Base-by-base conservation (phyloP, 2,888 invertebrate species). In the Chrysotoxum bicinctum region DNA sequence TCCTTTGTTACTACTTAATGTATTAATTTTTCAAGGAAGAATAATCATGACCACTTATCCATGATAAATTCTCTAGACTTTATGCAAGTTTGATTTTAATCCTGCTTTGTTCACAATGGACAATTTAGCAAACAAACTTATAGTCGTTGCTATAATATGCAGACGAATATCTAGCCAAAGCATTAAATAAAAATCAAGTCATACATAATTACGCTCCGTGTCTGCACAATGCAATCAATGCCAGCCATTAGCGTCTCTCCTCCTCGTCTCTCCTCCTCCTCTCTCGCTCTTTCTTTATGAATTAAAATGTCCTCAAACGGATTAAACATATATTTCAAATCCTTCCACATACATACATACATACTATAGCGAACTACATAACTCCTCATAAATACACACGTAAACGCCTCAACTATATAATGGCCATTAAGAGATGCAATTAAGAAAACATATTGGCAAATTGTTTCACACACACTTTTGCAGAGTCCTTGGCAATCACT, bases 381-480 rank as follows among this genome's bases (percentile, higher is more conserved):
- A 14, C 54, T 32, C 6, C 30, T 50, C 70, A 75, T 80, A 84
- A 80, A 84, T 72, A 66, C 70, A 79, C 66, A 72, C 50, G 8
- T 72, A 58, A 84, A 64, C 52, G 66, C 70, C 62, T 77, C 66
- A 48, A 23, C 64, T 10, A 2, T 45, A 68, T 81, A 82, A 86
- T 74, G 77, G 50, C 82, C 78, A 86, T 78, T 73, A 66, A 86
- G 74, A 70, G 82, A 82, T 70, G 78, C 86, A 86, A 86, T 86
- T 82, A 86, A 72, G 86, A 72, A 66, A 82, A 86, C 74, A 82
- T 86, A 86, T 86, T 82, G 82, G 86, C 82, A 82, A 86, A 82
- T 82, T 86, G 81, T 82, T 86, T 75, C 70, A 64, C 73, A 86
- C 58, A 30, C 45, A 35, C 60, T 23, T 23, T 30, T 10, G 8